These are phyloP conservation scores for Dipus sagitta DNA, from an alignment of 2,797 vertebrate species.

Conservation along the genomic window DNA sequence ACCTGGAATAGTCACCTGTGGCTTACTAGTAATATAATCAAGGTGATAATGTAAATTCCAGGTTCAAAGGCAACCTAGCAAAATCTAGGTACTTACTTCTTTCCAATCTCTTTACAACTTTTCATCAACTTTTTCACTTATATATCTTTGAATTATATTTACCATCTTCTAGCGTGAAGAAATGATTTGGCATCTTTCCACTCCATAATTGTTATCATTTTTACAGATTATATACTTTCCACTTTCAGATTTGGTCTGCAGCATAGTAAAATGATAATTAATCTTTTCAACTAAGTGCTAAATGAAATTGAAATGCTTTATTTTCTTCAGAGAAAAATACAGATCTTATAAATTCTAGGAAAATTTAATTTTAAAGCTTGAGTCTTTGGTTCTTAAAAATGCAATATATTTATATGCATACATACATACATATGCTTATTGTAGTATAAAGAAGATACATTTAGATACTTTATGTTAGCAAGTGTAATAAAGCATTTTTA, in stretches of 20 bases:
- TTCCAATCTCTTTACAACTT: background rate
- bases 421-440: too few species aligned
- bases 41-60: conserved; percentile 80
- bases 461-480: background rate
- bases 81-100: conserved; percentile 82
- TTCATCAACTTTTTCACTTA: background rate
- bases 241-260: background rate
- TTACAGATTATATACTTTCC: background rate
- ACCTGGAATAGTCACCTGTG: conserved; percentile 87
- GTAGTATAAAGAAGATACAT: background rate
- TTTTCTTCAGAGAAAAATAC: conserved; percentile 17
- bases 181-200: background rate
- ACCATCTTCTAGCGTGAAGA: background rate
- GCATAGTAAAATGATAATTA: conserved; percentile 3
- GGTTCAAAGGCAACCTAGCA: conserved; percentile 85
- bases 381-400: background rate
- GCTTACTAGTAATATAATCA: conserved; percentile 85
- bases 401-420: background rate
- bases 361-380: conserved; percentile 46
- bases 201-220: background rate
- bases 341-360: background rate
- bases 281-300: conserved; percentile 47
- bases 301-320: conserved; percentile 53
- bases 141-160: background rate
- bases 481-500: background rate